Evolutionary conservation across 1,140 invertebrate species (phyloP).

Genomic region (Idris sp.): DNA sequence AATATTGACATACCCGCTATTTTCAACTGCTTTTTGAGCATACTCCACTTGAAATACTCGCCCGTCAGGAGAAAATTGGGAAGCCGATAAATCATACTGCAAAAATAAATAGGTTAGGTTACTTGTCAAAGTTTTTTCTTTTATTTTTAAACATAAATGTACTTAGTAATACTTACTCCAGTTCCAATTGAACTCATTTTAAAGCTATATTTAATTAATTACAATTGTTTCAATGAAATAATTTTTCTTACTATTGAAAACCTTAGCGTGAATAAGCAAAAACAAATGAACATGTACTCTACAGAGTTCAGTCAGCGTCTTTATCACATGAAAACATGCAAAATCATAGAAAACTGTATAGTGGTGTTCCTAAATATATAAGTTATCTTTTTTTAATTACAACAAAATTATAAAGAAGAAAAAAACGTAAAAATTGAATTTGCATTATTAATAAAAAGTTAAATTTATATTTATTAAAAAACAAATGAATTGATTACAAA

Average conservation of each 20-base stretch:
- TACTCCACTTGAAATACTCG: constrained; percentile 99
- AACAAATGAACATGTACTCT: constrained; percentile 32
- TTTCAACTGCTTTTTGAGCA: constrained; percentile 99
- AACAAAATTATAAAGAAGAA: too few species aligned
- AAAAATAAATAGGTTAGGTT: constrained; percentile 72
- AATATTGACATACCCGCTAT: constrained; percentile 87
- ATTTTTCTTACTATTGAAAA: constrained; percentile 28
- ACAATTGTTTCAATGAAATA: constrained; percentile 16
- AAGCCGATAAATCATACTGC: constrained; percentile 98
- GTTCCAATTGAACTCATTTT: constrained; percentile 97
- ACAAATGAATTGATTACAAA: too few species aligned
- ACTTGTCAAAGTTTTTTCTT: constrained; percentile 20
- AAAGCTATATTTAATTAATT: constrained; percentile 28
- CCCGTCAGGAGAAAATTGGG: constrained; percentile 99
- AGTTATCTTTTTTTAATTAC: too few species aligned
- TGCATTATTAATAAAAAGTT: too few species aligned
- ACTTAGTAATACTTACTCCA: constrained; percentile 84
- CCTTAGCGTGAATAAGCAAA: constrained; percentile 62
- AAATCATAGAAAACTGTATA: too few species aligned
- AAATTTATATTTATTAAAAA: too few species aligned
- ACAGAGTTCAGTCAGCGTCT: constrained; percentile 17
- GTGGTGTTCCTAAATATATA: too few species aligned
- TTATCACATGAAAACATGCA: constrained; percentile 13
- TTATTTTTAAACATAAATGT: constrained; percentile 26
- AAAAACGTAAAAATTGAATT: too few species aligned